phyloP scores from a whole-genome alignment of 1,140 invertebrate species.

The Monomorium pharaonis region DNA sequence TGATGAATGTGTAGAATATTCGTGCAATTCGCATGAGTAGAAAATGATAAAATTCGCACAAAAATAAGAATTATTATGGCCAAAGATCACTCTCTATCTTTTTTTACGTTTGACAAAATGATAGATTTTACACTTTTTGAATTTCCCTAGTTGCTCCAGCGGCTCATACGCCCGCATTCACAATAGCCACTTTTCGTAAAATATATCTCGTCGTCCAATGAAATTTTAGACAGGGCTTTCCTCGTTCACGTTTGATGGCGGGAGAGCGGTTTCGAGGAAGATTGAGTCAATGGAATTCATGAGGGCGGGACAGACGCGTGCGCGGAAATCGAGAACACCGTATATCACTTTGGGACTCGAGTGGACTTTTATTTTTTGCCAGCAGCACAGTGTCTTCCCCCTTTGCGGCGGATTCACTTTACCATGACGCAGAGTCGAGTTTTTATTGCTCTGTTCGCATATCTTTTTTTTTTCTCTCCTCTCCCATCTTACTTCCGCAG shows the following conservation, averaged over 20 bases:
- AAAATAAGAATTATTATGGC: no score
- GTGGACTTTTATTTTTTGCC: constrained; percentile 76
- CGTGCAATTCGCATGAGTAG: no score
- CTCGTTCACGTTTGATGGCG: constrained; percentile 20
- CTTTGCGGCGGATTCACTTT: neutral
- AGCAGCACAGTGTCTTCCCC: constrained; percentile 23
- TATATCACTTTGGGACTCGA: constrained; percentile 78
- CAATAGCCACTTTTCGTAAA: neutral
- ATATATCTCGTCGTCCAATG: neutral
- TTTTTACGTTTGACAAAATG: no score
- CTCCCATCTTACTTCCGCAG: neutral
- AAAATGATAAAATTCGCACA: no score
- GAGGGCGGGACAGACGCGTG: constrained; percentile 66
- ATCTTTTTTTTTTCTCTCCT: neutral
- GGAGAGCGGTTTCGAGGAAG: constrained; percentile 35
- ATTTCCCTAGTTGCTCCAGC: neutral
- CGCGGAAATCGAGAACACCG: constrained; percentile 65
- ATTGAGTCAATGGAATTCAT: constrained; percentile 76
- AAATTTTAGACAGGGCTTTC: neutral
- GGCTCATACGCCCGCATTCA: neutral
- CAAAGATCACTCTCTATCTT: no score
- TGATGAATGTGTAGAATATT: no score
- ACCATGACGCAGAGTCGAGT: constrained; percentile 60
- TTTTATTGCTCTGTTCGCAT: constrained; percentile 30
- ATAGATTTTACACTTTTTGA: no score